Evolutionary conservation across 2,888 invertebrate genomes (phyloP), one percentile per base, ranked within the genome.

Genomic region (Platycheirus albimanus): DNA sequence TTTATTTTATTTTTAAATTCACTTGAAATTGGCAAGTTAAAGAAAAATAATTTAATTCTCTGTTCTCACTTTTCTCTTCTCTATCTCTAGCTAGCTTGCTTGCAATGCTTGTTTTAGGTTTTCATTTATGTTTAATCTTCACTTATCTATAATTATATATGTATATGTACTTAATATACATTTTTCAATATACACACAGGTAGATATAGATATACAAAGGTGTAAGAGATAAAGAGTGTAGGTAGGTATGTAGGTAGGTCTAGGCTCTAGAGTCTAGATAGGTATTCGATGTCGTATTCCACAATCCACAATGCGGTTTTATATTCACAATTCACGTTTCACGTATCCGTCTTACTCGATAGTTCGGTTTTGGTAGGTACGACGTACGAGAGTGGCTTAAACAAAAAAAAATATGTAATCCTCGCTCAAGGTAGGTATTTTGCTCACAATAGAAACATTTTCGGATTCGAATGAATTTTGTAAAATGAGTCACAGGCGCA

Each of bases 391-490:
- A 78, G 45, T 56, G 43, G 64, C 61, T 75, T 6, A 41, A 72
- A 75, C 74, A 80, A 80, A 75, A 63, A 63, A 49, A 61, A 49
- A 52, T 52, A 76, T 67, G 43, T 71, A 72, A 71, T 67, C 54
- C 71, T 81, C 61, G 72, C 72, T 78, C n/a, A n/a, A n/a, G n/a
- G 78, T 24, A 24, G 24, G 24, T 24, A 24, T 24, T 24, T 83
- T 69, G 64, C 38, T 83, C 74, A 78, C 78, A 67, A 81, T 77
- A 81, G 76, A 71, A 66, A 61, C 38, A 49, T 69, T 64, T 64
- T 69, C 13, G 7, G 15, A 58, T 41, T 58, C 43, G 47, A 78
- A 67, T 69, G 52, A 74, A 58, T 74, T 78, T 78, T 24, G 43
- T 63, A 69, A 83, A 72, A 78, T 78, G 76, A 83, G 81, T 83